Percentiles rank a stretch among this genome's conserved stretches.
Evolutionary conservation across 2,113 vertebrate genomes (phyloP).

Genomic region (Colaptes auratus): DNA sequence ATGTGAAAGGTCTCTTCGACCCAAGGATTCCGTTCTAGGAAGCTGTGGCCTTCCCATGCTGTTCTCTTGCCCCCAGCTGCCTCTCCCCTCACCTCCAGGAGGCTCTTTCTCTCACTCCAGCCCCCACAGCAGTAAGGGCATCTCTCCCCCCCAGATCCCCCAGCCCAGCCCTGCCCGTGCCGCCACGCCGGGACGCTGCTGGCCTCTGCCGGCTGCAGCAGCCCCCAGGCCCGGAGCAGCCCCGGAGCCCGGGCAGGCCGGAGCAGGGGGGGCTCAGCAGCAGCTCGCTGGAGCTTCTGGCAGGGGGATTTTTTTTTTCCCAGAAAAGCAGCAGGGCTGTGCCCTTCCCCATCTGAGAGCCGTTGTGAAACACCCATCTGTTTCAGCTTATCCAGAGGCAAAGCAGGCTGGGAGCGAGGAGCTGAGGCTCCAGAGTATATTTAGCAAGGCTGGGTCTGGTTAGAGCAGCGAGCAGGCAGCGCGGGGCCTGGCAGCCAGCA

Average conservation of each 20-base stretch:
- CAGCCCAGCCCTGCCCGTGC: rapidly evolving
- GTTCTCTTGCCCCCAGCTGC: background rate
- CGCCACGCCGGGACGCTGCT: background rate
- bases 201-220: background rate
- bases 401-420: constrained; percentile 56
- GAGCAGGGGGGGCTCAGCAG: background rate
- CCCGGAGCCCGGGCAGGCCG: rapidly evolving
- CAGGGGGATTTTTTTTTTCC: constrained; percentile 18
- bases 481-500: constrained; percentile 38
- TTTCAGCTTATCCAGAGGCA: constrained; percentile 69
- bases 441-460: constrained; percentile 65
- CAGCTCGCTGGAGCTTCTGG: background rate
- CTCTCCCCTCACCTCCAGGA: background rate
- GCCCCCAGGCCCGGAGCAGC: background rate
- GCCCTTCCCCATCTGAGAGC: constrained; percentile 54
- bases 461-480: constrained; percentile 24
- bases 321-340: constrained; percentile 62
- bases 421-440: constrained; percentile 66
- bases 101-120: background rate
- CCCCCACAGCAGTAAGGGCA: background rate
- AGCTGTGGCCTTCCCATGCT: background rate
- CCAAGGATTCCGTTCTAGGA: background rate
- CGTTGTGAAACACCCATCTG: constrained; percentile 65
- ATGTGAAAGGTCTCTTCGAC: background rate
- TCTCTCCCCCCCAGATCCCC: background rate